Base-by-base conservation (phyloP, 2,888 invertebrate genomes). In the Horisme vitalbata region DNA sequence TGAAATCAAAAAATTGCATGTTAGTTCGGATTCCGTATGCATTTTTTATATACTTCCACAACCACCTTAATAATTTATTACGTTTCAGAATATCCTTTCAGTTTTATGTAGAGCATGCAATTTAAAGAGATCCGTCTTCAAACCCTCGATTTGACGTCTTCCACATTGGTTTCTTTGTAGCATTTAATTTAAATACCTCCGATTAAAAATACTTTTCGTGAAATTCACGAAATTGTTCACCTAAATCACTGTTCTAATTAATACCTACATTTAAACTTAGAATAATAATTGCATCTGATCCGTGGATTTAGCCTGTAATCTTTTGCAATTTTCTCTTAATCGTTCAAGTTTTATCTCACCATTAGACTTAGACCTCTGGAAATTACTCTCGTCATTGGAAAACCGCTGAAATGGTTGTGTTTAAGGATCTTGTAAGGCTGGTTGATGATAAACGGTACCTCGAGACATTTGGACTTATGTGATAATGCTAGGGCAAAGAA, bases 391-490 rank as follows among this genome's bases (percentile, higher is more conserved):
- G 28, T 31, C 12, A 27, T 15, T 9, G 9, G 14, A 13, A 15
- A 30, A 26, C 9, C 2, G 11, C 24, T 27, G 5, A 27, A 30
- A 14, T 46, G 60, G 65, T 70, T 68, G 62, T 64, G 63, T 70
- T 67, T 71, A 65, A 63, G 54, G 70, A 24, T 56, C 70, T 47
- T 41, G 27, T 55, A 43, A 41, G 34, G 27, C 18, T 74, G 76
- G 78, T 57, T 60, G 57, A 57, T 59, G 34, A 50, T 61, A 71
- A 75, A 73, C 72, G 77, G 71, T 76, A 75, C 70, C 76, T 61
- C 75, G 73, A 86, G 85, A 88, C 84, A 86, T 84, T 86, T 83
- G 83, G 83, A 84, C 84, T 83, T 84, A 85, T 87, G 83, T 84
- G 86, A 84, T 88, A 87, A 87, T 87, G 61, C 79, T 84, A 86